A percentile compares a stretch with the other conserved stretches of the same genome.
These are phyloP conservation scores for Alentia gelatinosa DNA, from an alignment of 2,888 invertebrate genomes.

Conservation along the genomic window DNA sequence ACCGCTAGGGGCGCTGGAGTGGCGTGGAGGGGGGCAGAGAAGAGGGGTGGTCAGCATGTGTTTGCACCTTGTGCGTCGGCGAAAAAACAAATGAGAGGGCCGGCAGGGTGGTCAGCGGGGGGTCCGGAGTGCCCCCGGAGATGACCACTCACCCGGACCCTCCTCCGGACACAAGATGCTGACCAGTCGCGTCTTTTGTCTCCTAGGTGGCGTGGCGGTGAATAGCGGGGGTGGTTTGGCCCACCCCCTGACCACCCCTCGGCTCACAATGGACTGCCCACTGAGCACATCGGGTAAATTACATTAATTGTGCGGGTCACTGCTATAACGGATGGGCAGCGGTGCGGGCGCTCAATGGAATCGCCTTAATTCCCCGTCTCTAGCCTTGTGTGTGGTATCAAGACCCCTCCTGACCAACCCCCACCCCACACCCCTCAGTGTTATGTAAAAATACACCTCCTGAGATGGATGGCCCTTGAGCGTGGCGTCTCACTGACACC, in stretches of 20 bases:
- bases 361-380: neutral
- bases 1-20: neutral
- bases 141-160: slow-evolving; percentile 39
- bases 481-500: neutral
- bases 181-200: neutral
- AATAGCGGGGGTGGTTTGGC: neutral
- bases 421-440: neutral
- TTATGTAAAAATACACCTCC: slow-evolving; percentile 47
- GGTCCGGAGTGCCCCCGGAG: neutral
- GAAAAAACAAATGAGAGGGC: slow-evolving; percentile 15
- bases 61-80: slow-evolving; percentile 9
- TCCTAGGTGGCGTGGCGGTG: slow-evolving; percentile 10
- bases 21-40: neutral
- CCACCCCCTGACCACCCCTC: neutral
- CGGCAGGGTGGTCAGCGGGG: slow-evolving; percentile 32
- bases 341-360: neutral
- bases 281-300: slow-evolving; percentile 34
- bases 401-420: neutral
- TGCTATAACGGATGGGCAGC: slow-evolving; percentile 36
- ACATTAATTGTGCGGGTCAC: slow-evolving; percentile 36
- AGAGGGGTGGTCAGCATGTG: slow-evolving; percentile 40
- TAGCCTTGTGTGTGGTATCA: slow-evolving; percentile 37
- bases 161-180: neutral
- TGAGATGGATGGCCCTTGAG: neutral
- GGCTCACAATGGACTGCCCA: neutral